Percentiles rank a stretch among this genome's conserved stretches.
Conservation (phyloP, 2,113 vertebrate species). For the Anguilla japonica region DNA sequence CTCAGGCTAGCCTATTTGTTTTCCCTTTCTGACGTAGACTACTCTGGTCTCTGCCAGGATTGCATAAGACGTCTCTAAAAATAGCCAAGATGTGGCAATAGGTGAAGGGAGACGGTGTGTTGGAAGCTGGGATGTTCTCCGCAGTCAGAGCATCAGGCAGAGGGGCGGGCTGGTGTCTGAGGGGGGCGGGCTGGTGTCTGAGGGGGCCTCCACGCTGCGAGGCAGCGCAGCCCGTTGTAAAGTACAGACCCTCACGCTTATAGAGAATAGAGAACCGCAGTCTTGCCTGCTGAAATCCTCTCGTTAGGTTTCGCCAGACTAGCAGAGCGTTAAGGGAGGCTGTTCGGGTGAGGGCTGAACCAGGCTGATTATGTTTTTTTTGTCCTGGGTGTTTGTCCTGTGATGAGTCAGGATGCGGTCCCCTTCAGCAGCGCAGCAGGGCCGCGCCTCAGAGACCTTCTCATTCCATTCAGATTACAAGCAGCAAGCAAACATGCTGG, state of each 20-base stretch:
- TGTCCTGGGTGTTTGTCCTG: neutral
- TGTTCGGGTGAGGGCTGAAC: neutral
- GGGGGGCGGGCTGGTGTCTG: neutral
- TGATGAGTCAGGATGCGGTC: neutral
- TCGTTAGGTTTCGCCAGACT: neutral
- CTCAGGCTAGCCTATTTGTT: neutral
- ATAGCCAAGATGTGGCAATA: slow-evolving; percentile 25
- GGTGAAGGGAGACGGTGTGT: slow-evolving; percentile 3
- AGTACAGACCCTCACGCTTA: neutral
- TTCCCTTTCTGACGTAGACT: slow-evolving; percentile 21
- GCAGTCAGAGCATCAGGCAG: neutral
- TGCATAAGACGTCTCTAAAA: slow-evolving; percentile 36
- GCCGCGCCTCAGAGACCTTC: neutral
- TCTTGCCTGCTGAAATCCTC: neutral
- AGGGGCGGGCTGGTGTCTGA: neutral
- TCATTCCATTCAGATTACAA: neutral
- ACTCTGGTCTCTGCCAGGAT: slow-evolving; percentile 26
- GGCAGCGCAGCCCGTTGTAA: neutral
- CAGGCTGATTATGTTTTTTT: neutral
- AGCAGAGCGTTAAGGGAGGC: neutral
- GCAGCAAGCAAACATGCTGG: neutral
- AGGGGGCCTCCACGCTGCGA: neutral
- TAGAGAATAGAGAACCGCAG: neutral
- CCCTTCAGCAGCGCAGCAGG: neutral
- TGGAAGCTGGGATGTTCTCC: neutral